Conservation (phyloP, 2,888 invertebrate genomes). For the Latrodectus elegans region DNA sequence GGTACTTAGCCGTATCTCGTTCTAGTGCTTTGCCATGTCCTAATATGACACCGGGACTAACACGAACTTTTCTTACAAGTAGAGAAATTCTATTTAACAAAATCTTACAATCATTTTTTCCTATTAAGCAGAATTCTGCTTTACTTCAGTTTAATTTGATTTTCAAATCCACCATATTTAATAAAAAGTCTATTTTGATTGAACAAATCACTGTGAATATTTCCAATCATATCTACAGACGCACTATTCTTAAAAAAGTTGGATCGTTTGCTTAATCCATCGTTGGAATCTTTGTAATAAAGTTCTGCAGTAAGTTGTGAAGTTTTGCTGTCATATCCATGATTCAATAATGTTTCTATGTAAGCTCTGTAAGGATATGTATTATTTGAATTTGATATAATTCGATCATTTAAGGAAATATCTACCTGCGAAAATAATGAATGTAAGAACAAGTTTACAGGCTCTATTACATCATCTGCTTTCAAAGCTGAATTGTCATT, state of each 20-base stretch:
- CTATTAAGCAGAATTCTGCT: slow-evolving; percentile 55
- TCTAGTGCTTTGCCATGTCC: slow-evolving; percentile 31
- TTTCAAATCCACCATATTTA: slow-evolving; percentile 47
- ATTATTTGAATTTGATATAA: slow-evolving; percentile 32
- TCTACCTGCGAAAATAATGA: slow-evolving; percentile 46
- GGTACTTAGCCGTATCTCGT: slow-evolving; percentile 32
- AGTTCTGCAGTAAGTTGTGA: slow-evolving; percentile 24
- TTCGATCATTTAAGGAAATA: slow-evolving; percentile 25
- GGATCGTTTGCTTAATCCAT: slow-evolving; percentile 15
- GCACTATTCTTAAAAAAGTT: slow-evolving; percentile 26
- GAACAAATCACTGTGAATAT: slow-evolving; percentile 52
- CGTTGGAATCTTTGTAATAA: slow-evolving; percentile 26
- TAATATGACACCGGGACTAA: slow-evolving; percentile 71
- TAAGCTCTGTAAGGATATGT: slow-evolving; percentile 38
- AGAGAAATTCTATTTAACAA: slow-evolving; percentile 70
- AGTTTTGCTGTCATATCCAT: slow-evolving; percentile 39
- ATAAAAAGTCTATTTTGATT: slow-evolving; percentile 32
- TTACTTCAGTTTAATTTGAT: slow-evolving; percentile 44
- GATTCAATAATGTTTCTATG: slow-evolving; percentile 40
- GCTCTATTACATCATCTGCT: slow-evolving; percentile 2
- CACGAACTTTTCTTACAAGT: slow-evolving; percentile 69
- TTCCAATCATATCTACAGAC: slow-evolving; percentile 49
- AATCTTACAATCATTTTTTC: slow-evolving; percentile 56
- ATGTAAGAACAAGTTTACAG: slow-evolving; percentile 42
- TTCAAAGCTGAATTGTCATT: not conserved